Evolutionary conservation across 2,113 vertebrate species (phyloP).

Genomic region (Genyomyrus donnyi): DNA sequence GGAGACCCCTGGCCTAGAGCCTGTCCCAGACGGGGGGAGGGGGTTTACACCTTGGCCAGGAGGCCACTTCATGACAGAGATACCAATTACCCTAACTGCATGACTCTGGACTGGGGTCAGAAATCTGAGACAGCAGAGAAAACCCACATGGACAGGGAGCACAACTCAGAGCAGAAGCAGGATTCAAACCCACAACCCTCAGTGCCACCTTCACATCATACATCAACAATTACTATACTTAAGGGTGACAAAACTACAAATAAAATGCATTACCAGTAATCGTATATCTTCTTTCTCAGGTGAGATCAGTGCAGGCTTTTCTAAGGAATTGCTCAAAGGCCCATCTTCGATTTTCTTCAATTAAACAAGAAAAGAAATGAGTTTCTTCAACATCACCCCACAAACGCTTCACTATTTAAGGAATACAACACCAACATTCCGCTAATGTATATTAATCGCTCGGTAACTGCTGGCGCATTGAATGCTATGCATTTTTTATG

Average conservation of each 20-base stretch:
- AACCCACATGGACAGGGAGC: background rate
- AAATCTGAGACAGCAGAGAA: background rate
- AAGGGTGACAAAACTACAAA: background rate
- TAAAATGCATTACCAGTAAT: slow-evolving; percentile 31
- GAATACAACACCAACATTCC: background rate
- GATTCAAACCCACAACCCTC: background rate
- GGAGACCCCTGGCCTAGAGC: background rate
- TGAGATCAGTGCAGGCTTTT: slow-evolving; percentile 53
- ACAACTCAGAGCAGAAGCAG: background rate
- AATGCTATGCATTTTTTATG: background rate
- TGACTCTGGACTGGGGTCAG: background rate
- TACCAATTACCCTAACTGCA: background rate
- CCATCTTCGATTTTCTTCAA: slow-evolving; percentile 11
- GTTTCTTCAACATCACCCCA: background rate
- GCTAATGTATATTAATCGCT: background rate
- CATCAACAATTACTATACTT: background rate
- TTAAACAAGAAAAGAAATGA: background rate
- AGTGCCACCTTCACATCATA: background rate
- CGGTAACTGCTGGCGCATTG: background rate
- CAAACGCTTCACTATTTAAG: background rate
- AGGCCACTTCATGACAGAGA: background rate
- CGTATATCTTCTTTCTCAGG: slow-evolving; percentile 33
- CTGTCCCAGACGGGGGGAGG: background rate
- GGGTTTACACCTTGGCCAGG: background rate
- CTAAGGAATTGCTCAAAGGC: slow-evolving; percentile 65